These are phyloP conservation scores for Orchesella flavescens DNA, from an alignment of 2,888 invertebrate genomes.

Conservation along the genomic window DNA sequence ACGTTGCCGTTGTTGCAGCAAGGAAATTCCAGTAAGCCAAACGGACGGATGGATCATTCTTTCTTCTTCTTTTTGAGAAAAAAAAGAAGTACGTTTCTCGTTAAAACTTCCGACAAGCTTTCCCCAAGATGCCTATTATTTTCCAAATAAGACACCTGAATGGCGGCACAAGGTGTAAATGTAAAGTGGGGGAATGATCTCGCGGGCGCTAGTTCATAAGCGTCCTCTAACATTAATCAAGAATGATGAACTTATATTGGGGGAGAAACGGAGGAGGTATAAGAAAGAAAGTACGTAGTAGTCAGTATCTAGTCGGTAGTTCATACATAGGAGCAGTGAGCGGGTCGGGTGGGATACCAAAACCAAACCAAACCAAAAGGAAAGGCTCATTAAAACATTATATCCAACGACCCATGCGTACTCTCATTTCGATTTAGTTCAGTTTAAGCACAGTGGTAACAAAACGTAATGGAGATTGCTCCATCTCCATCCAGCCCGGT, in stretches of 20 bases:
- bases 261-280: neutral
- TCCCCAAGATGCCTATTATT: conserved; percentile 29
- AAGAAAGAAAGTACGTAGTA: no score
- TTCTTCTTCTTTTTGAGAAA: neutral
- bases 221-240: conserved; percentile 57
- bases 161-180: conserved; percentile 38
- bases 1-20: neutral
- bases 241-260: conserved; percentile 48
- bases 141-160: conserved; percentile 31
- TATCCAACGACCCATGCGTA: conserved; percentile 21
- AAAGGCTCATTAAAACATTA: conserved; percentile 4
- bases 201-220: conserved; percentile 38
- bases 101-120: conserved; percentile 31
- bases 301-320: no score
- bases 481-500: conserved; percentile 11
- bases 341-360: no score
- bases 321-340: no score
- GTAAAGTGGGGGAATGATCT: conserved; percentile 41
- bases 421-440: no score
- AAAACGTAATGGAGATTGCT: neutral
- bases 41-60: no score
- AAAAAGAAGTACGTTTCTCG: neutral
- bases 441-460: conserved; percentile 8
- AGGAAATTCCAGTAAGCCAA: neutral
- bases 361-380: neutral